These are phyloP conservation scores for Anthophora plumipes DNA, from an alignment of 2,888 invertebrate species.

Conservation along the genomic window DNA sequence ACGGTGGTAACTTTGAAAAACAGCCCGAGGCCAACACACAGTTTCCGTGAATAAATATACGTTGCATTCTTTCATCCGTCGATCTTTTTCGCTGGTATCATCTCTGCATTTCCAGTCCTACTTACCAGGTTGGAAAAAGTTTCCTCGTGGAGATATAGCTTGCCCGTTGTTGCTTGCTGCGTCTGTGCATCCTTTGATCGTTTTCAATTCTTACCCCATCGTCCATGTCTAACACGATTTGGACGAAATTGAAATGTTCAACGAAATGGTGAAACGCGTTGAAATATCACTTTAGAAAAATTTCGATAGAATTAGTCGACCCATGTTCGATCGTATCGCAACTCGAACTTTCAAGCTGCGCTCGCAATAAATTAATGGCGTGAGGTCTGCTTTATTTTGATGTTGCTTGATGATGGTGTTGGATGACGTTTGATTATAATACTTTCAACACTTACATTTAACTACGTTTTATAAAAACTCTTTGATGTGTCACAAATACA, in stretches of 20 bases:
- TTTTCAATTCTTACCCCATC: background rate
- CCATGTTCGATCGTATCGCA: too few species aligned
- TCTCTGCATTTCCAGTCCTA: background rate
- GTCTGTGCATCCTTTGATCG: background rate
- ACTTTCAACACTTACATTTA: too few species aligned
- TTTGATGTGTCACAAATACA: too few species aligned
- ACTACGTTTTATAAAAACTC: too few species aligned
- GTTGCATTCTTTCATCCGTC: constrained; percentile 34
- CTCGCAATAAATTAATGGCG: too few species aligned
- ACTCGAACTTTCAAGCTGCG: too few species aligned
- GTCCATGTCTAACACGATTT: background rate
- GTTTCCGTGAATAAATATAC: constrained; percentile 50
- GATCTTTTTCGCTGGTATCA: constrained; percentile 24
- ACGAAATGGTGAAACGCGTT: background rate
- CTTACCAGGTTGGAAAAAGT: background rate
- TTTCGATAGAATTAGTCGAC: constrained; percentile 54
- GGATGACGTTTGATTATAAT: too few species aligned
- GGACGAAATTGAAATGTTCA: background rate
- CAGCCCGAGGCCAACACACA: constrained; percentile 33
- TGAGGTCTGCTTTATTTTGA: too few species aligned
- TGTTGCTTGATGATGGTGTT: too few species aligned
- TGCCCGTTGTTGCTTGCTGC: background rate
- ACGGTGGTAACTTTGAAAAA: constrained; percentile 53
- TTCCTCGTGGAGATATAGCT: background rate
- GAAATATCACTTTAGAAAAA: background rate